Evolutionary conservation across 2,888 invertebrate species (phyloP).

Genomic region (Eupithecia centaureata): DNA sequence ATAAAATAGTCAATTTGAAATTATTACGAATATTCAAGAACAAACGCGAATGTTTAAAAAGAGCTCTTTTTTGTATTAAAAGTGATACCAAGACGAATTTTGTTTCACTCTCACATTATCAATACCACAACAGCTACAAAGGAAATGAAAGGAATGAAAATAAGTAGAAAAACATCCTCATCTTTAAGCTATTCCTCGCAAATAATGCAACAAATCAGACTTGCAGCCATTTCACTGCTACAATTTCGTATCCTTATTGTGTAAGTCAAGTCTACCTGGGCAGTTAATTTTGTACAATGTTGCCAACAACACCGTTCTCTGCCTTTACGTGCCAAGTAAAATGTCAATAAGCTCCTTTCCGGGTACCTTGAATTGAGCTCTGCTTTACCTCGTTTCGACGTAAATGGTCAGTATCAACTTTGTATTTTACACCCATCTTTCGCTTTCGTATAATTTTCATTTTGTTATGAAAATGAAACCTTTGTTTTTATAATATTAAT

Average conservation of each 20-base stretch:
- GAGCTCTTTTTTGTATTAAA: too few relatives aligned
- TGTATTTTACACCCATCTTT: not conserved
- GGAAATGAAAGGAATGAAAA: too few relatives aligned
- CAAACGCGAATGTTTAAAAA: too few relatives aligned
- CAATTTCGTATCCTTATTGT: constrained; percentile 1
- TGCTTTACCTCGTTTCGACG: constrained; percentile 20
- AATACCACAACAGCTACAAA: too few relatives aligned
- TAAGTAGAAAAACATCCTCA: not conserved
- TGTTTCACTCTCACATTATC: too few relatives aligned
- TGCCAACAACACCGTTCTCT: constrained; percentile 29
- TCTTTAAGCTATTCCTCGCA: not conserved
- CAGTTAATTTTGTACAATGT: constrained; percentile 31
- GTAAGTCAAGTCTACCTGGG: not conserved
- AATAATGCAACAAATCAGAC: not conserved
- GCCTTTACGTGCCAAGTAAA: constrained; percentile 33
- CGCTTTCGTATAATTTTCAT: not conserved
- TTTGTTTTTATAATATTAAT: too few relatives aligned
- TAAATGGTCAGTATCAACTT: not conserved
- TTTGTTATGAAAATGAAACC: not conserved
- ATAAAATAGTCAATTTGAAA: too few relatives aligned
- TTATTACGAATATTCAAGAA: too few relatives aligned
- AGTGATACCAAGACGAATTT: too few relatives aligned
- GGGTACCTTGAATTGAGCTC: constrained; percentile 23
- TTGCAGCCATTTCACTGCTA: constrained; percentile 6
- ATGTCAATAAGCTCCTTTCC: constrained; percentile 39